These are phyloP conservation scores for Cryptus armator DNA, from an alignment of 2,888 invertebrate species.

Conservation along the genomic window DNA sequence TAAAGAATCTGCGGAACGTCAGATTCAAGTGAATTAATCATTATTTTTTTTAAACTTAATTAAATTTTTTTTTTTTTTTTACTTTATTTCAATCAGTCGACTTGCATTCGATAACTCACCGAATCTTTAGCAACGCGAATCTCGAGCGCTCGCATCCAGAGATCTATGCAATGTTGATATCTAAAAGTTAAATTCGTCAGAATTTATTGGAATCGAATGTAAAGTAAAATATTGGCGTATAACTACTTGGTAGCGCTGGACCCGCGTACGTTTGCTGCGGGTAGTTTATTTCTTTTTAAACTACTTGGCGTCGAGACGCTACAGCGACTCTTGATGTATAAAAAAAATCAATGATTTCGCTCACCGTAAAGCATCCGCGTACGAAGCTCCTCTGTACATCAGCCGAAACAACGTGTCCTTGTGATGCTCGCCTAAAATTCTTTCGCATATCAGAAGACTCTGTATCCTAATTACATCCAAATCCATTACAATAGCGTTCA, in stretches of 20 bases:
- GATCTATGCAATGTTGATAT: constrained; percentile 94
- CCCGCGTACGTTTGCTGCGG: too few species aligned
- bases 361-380: constrained; percentile 89
- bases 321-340: too few species aligned
- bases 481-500: constrained; percentile 91
- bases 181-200: constrained; percentile 69
- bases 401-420: constrained; percentile 94
- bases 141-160: constrained; percentile 94
- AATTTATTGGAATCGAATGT: background rate
- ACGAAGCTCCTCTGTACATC: constrained; percentile 91
- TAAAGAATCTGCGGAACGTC: constrained; percentile 85
- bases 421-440: constrained; percentile 94
- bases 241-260: too few species aligned
- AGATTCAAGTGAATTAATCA: background rate
- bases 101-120: constrained; percentile 83
- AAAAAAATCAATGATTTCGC: too few species aligned
- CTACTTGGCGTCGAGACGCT: too few species aligned
- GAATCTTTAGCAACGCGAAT: constrained; percentile 93
- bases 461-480: constrained; percentile 95
- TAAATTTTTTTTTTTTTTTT: background rate
- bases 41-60: too few species aligned
- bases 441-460: constrained; percentile 94
- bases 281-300: too few species aligned
- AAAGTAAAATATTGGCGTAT: too few species aligned
- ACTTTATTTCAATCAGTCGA: background rate